phyloP scores from a whole-genome alignment of 2,113 vertebrate genomes.

The Sphaerodactylus townsendi region DNA sequence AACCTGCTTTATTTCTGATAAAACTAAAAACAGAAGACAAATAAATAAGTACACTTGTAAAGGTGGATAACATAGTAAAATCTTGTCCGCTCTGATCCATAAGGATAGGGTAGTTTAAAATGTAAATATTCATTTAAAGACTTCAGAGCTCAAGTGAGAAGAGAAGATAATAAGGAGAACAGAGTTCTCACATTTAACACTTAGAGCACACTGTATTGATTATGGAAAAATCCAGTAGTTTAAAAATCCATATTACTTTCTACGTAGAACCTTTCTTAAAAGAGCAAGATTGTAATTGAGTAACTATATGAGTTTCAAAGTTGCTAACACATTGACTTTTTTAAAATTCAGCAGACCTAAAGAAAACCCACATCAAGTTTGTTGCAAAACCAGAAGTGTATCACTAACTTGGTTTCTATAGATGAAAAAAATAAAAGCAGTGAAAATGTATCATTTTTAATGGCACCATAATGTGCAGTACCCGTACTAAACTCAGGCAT shows the following conservation, averaged over 20 bases:
- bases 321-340: conserved; percentile 11
- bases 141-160: neutral
- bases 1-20: neutral
- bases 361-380: neutral
- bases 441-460: conserved; percentile 1
- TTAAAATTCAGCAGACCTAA: neutral
- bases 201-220: conserved; percentile 21
- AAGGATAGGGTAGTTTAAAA: neutral
- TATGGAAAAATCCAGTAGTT: conserved; percentile 16
- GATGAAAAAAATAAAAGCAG: conserved; percentile 5
- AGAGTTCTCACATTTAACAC: conserved; percentile 3
- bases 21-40: neutral
- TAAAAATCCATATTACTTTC: neutral
- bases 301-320: conserved; percentile 27
- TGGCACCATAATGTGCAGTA: neutral
- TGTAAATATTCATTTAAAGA: neutral
- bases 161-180: neutral
- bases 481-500: neutral
- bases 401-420: neutral
- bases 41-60: neutral
- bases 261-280: conserved; percentile 37
- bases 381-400: neutral
- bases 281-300: conserved; percentile 31
- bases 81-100: neutral
- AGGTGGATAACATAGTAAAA: neutral